phyloP scores from a whole-genome alignment of 30 jellyfish, hydroid and myxozoan species.

The Rhopilema esculentum region DNA sequence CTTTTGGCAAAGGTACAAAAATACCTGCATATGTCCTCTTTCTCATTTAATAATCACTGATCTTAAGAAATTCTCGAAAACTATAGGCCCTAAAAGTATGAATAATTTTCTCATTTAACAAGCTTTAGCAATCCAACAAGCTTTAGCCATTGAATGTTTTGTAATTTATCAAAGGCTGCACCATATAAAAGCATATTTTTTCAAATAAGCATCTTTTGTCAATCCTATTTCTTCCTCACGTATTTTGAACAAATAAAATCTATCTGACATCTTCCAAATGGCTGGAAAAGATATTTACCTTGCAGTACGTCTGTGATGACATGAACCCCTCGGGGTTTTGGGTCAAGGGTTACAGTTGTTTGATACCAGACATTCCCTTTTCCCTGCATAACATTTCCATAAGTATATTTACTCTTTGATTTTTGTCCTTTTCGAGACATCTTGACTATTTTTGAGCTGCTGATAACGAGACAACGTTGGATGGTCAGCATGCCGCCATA shows the following conservation, averaged over 20 bases:
- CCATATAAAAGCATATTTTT: too few species aligned
- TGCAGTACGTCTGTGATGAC: slow-evolving; percentile 75
- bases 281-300: too few species aligned
- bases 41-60: too few species aligned
- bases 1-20: too few species aligned
- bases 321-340: slow-evolving; percentile 92
- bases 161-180: too few species aligned
- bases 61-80: not conserved
- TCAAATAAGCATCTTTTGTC: too few species aligned
- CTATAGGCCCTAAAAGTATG: not conserved
- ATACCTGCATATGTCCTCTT: too few species aligned
- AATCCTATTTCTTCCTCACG: too few species aligned
- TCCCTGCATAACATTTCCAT: slow-evolving; percentile 57
- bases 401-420: slow-evolving; percentile 23
- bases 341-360: slow-evolving; percentile 59
- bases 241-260: too few species aligned
- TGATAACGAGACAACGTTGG: not conserved
- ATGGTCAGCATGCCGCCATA: not conserved
- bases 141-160: too few species aligned
- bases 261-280: too few species aligned
- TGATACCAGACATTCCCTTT: slow-evolving; percentile 80
- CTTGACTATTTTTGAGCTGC: not conserved
- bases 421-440: slow-evolving; percentile 33
- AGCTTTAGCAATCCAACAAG: too few species aligned
- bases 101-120: not conserved